These are phyloP conservation scores for Lophius piscatorius DNA, from an alignment of 2,113 vertebrate genomes.

Conservation along the genomic window DNA sequence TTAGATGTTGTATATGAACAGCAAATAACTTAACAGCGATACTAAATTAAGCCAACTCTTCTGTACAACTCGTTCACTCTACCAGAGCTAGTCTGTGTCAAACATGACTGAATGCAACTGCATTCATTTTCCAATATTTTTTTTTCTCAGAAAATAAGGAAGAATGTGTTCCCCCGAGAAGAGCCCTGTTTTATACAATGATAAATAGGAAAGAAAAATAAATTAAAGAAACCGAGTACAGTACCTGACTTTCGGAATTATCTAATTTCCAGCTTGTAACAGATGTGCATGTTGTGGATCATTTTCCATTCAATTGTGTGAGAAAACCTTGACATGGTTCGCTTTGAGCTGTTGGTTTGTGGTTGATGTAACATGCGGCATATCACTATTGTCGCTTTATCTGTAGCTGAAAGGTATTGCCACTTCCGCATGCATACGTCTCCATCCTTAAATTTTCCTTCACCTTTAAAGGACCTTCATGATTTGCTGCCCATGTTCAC, in stretches of 20 bases:
- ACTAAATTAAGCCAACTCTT: no score
- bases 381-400: neutral
- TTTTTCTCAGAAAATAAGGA: conserved; percentile 2
- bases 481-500: no score
- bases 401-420: conserved; percentile 18
- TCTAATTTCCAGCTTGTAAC: conserved; percentile 22
- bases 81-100: no score
- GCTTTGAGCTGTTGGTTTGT: neutral
- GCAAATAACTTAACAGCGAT: neutral
- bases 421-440: conserved; percentile 45
- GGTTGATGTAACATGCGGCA: neutral
- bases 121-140: no score
- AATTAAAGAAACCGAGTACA: conserved; percentile 18
- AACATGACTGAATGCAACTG: no score
- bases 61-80: no score
- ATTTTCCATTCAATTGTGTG: conserved; percentile 33
- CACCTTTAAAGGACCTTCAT: neutral
- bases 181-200: no score
- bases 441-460: conserved; percentile 1
- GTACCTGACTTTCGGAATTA: conserved; percentile 22
- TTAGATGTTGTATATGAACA: neutral
- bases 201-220: neutral
- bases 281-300: neutral
- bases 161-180: no score
- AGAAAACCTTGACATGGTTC: neutral